These are phyloP conservation scores for Halictus rubicundus DNA, from an alignment of 1,140 invertebrate genomes.

Conservation along the genomic window DNA sequence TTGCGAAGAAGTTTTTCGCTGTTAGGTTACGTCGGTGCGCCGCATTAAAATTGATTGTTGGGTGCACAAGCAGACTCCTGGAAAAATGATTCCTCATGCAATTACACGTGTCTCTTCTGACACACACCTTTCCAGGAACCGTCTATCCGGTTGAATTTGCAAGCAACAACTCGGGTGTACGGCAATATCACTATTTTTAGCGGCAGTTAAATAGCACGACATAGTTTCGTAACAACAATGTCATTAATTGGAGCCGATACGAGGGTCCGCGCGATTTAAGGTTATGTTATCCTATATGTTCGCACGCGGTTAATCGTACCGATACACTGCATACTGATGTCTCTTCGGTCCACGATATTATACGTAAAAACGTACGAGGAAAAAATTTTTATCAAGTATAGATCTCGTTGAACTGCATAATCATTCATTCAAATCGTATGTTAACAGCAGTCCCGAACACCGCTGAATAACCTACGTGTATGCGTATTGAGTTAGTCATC, in stretches of 20 bases:
- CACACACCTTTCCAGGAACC: background rate
- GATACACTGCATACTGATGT: too few species aligned
- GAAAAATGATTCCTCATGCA: background rate
- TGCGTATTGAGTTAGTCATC: too few species aligned
- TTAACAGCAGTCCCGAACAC: too few species aligned
- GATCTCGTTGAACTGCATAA: too few species aligned
- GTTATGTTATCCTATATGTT: too few species aligned
- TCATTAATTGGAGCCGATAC: background rate
- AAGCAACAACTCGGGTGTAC: background rate
- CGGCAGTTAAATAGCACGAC: background rate
- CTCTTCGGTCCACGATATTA: too few species aligned
- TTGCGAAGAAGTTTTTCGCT: conserved; percentile 26
- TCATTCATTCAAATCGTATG: too few species aligned
- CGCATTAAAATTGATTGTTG: conserved; percentile 20
- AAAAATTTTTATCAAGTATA: too few species aligned
- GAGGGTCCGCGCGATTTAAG: background rate
- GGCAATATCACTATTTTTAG: background rate
- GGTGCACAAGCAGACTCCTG: background rate
- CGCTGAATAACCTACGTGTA: too few species aligned
- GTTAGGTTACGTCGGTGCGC: conserved; percentile 8
- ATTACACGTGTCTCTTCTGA: background rate
- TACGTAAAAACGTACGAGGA: too few species aligned
- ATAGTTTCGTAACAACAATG: background rate
- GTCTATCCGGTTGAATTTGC: background rate
- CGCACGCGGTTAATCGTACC: too few species aligned